Percentiles rank a stretch among this genome's conserved stretches.
These are phyloP conservation scores for Caenorhabditis panamensis DNA, from an alignment of 2,888 invertebrate species.

Conservation along the genomic window DNA sequence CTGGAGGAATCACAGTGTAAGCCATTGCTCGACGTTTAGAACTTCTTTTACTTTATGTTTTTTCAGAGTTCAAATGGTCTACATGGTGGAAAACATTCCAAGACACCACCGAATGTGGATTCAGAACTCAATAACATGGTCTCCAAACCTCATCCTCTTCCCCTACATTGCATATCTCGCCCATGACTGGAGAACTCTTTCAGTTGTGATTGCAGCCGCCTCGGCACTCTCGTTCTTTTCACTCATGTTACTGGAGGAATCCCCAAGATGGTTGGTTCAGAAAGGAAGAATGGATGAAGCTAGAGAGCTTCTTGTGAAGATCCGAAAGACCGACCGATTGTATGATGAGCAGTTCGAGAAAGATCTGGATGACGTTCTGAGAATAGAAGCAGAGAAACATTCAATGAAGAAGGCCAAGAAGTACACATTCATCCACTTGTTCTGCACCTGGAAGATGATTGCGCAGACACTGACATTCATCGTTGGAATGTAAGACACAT, in stretches of 20 bases:
- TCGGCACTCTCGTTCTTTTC: conserved; percentile 48
- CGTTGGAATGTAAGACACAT: conserved; percentile 56
- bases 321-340: conserved; percentile 53
- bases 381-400: conserved; percentile 43
- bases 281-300: conserved; percentile 58
- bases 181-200: conserved; percentile 54
- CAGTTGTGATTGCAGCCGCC: conserved; percentile 41
- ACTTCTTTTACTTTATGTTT: neutral
- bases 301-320: conserved; percentile 35
- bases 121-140: conserved; percentile 70
- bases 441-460: conserved; percentile 66
- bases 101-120: conserved; percentile 76
- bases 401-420: conserved; percentile 49
- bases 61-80: conserved; percentile 73
- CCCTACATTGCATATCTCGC: conserved; percentile 70
- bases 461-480: conserved; percentile 58
- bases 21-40: neutral
- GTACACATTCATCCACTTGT: conserved; percentile 62
- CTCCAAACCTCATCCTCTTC: conserved; percentile 76
- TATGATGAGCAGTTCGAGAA: conserved; percentile 38
- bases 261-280: conserved; percentile 59
- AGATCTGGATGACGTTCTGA: conserved; percentile 49
- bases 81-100: conserved; percentile 77
- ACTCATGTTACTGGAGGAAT: conserved; percentile 57
- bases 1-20: conserved; percentile 62